These are phyloP conservation scores for Rhinolophus sinicus DNA, from an alignment of 2,113 vertebrate genomes.

Conservation along the genomic window DNA sequence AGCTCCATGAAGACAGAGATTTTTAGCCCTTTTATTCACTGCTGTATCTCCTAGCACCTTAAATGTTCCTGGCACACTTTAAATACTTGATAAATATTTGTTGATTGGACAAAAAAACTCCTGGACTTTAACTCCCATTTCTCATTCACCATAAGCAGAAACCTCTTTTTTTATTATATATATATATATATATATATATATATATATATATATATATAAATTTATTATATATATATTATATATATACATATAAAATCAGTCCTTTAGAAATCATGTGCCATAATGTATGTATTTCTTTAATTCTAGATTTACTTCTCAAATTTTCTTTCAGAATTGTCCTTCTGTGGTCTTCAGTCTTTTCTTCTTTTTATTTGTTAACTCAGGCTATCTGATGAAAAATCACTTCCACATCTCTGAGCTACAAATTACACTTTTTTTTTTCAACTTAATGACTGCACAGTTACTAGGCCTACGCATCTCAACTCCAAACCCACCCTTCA, in stretches of 20 bases:
- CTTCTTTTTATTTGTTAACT: neutral
- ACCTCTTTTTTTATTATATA: neutral
- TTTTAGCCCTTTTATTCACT: neutral
- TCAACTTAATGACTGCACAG: neutral
- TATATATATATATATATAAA: too few species aligned
- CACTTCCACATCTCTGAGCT: neutral
- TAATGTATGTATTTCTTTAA: neutral
- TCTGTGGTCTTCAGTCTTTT: neutral
- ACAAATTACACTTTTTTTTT: neutral
- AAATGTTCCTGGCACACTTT: neutral
- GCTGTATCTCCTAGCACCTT: neutral
- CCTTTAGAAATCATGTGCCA: neutral
- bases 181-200: neutral
- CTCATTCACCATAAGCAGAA: neutral
- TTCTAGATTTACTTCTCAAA: constrained; percentile 12
- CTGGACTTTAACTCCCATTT: neutral
- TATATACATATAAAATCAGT: too few species aligned
- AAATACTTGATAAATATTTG: neutral
- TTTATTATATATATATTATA: too few species aligned
- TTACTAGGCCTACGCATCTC: neutral
- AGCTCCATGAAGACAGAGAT: neutral
- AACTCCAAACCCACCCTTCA: neutral
- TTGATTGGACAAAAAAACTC: neutral
- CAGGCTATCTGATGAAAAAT: neutral
- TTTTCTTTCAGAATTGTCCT: neutral